Evolutionary conservation across 2,113 vertebrate species (phyloP).

Genomic region (Dicerorhinus sumatrensis): DNA sequence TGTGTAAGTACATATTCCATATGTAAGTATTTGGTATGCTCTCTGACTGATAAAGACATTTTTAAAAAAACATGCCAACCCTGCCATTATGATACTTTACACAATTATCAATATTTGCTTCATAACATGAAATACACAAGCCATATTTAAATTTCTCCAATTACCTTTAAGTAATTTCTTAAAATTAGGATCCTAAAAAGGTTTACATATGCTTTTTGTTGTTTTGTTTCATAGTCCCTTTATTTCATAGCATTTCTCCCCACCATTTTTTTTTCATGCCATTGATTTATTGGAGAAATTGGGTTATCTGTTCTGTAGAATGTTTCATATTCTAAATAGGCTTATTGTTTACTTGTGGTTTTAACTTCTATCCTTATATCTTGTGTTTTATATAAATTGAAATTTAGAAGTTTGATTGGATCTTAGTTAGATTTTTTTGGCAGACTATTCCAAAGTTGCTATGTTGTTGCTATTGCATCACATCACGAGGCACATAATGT

Average conservation of each 20-base stretch:
- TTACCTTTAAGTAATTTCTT: not conserved
- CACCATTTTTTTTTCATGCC: not conserved
- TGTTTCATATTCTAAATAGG: not conserved
- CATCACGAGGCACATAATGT: not conserved
- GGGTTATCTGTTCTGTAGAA: not conserved
- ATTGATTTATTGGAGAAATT: not conserved
- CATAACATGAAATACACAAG: not conserved
- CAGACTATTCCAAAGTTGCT: not conserved
- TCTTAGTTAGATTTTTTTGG: not conserved
- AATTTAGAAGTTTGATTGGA: not conserved
- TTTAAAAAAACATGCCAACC: not conserved
- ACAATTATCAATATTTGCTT: not conserved
- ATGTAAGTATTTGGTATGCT: not conserved
- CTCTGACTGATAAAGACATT: not conserved
- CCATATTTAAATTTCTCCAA: too few relatives aligned
- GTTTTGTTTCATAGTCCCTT: not conserved
- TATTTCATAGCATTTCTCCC: not conserved
- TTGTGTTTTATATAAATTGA: not conserved
- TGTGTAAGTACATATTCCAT: not conserved
- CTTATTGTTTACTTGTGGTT: not conserved
- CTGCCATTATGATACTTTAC: not conserved
- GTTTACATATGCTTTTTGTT: not conserved
- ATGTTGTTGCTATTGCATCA: not conserved
- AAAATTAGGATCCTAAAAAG: not conserved
- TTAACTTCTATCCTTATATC: not conserved